These are phyloP conservation scores for Lithophane socia DNA, from an alignment of 2,888 invertebrate genomes.

Conservation along the genomic window DNA sequence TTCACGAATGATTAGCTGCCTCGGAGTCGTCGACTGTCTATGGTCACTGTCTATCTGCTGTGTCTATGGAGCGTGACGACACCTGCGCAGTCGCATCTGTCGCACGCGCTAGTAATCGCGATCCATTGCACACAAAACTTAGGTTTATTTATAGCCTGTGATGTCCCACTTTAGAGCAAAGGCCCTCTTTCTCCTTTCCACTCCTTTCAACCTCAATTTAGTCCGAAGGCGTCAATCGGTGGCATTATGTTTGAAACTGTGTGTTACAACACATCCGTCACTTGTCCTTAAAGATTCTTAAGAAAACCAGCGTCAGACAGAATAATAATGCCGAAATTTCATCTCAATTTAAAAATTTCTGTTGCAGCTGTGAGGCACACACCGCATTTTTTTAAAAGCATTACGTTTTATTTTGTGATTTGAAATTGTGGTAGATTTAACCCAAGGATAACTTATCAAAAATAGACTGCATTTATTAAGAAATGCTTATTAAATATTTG, in stretches of 20 bases:
- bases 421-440: not conserved
- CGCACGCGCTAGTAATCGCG: slow-evolving; percentile 79
- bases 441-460: not conserved
- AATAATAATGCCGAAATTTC: not conserved
- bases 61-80: slow-evolving; percentile 77
- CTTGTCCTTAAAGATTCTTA: not conserved
- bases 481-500: not conserved
- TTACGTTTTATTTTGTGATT: not conserved
- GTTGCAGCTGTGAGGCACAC: too few relatives aligned
- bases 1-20: slow-evolving; percentile 70
- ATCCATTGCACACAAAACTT: slow-evolving; percentile 44
- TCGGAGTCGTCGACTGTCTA: slow-evolving; percentile 44
- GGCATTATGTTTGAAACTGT: not conserved
- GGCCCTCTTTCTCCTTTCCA: not conserved
- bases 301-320: not conserved
- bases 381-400: not conserved
- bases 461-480: not conserved
- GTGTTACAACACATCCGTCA: not conserved
- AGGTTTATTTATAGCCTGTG: not conserved
- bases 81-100: slow-evolving; percentile 85
- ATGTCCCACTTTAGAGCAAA: not conserved
- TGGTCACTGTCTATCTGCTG: slow-evolving; percentile 55
- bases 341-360: too few relatives aligned
- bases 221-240: not conserved
- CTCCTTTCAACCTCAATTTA: not conserved